These are phyloP conservation scores for Nomada fucata DNA, from an alignment of 2,888 invertebrate genomes.

Conservation along the genomic window DNA sequence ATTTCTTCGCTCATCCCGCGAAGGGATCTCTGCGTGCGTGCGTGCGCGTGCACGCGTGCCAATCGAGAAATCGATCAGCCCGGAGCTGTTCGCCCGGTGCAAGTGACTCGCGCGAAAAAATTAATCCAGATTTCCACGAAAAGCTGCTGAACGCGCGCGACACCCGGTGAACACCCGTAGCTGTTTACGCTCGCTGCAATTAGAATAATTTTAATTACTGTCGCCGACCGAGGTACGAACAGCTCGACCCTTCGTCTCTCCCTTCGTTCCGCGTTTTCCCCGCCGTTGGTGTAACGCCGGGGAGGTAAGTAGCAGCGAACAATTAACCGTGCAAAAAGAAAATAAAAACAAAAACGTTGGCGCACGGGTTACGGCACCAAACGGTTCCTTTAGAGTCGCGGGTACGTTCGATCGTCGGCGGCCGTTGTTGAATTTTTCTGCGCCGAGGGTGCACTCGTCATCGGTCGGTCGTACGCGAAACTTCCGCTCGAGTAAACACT, in stretches of 20 bases:
- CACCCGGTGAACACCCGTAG: background rate
- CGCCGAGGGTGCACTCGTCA: constrained; percentile 24
- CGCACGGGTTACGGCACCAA: background rate
- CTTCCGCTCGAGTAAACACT: background rate
- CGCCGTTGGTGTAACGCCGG: constrained; percentile 20
- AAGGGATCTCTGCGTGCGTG: too few species aligned
- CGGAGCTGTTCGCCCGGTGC: too few species aligned
- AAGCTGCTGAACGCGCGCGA: background rate
- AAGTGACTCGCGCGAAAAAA: too few species aligned
- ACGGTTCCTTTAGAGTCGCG: constrained; percentile 3
- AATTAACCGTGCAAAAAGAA: constrained; percentile 25
- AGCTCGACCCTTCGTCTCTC: background rate
- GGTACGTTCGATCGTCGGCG: constrained; percentile 17
- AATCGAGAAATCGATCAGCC: too few species aligned
- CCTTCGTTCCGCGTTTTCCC: background rate
- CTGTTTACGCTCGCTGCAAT: constrained; percentile 56
- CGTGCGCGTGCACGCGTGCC: too few species aligned
- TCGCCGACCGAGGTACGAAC: constrained; percentile 24
- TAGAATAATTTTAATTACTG: constrained; percentile 58
- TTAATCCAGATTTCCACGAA: background rate
- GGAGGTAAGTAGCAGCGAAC: constrained; percentile 33
- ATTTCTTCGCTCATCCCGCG: too few species aligned
- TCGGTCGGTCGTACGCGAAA: constrained; percentile 10
- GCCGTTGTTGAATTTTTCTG: constrained; percentile 33
- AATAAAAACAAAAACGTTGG: background rate